Percentiles rank a stretch among this genome's conserved stretches.
Conservation (phyloP, 2,113 vertebrate genomes). For the Entomyzon cyanotis region DNA sequence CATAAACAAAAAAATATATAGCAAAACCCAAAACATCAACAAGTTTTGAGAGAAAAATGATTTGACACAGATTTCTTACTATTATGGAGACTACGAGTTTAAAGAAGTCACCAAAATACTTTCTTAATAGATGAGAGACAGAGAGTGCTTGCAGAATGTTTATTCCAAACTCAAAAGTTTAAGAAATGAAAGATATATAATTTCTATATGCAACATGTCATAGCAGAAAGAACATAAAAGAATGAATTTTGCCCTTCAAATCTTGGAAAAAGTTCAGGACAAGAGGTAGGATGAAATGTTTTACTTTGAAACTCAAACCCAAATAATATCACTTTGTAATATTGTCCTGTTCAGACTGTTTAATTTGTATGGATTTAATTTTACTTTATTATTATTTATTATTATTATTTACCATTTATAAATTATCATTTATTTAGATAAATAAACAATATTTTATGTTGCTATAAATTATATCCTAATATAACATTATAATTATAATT, state of each 20-base stretch:
- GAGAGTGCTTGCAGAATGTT: background rate
- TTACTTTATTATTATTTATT: background rate
- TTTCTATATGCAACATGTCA: background rate
- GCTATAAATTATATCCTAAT: too few relatives aligned
- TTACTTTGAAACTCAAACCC: background rate
- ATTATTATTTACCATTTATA: too few relatives aligned
- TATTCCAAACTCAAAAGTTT: background rate
- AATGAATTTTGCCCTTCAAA: background rate
- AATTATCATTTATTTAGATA: too few relatives aligned
- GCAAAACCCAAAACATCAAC: background rate
- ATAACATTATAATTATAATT: too few relatives aligned
- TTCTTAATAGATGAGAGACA: background rate
- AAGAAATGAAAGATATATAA: background rate
- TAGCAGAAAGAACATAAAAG: background rate
- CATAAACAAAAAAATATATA: background rate
- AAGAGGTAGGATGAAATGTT: background rate
- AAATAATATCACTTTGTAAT: background rate
- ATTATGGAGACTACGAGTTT: background rate
- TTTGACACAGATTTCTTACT: background rate
- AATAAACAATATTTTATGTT: too few relatives aligned
- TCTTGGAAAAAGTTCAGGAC: background rate
- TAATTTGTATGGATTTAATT: background rate
- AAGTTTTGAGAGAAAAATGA: background rate
- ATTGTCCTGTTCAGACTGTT: background rate
- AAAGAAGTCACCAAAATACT: background rate